phyloP scores from a whole-genome alignment of 2,113 vertebrate genomes.

The Cryptotis parvus region DNA sequence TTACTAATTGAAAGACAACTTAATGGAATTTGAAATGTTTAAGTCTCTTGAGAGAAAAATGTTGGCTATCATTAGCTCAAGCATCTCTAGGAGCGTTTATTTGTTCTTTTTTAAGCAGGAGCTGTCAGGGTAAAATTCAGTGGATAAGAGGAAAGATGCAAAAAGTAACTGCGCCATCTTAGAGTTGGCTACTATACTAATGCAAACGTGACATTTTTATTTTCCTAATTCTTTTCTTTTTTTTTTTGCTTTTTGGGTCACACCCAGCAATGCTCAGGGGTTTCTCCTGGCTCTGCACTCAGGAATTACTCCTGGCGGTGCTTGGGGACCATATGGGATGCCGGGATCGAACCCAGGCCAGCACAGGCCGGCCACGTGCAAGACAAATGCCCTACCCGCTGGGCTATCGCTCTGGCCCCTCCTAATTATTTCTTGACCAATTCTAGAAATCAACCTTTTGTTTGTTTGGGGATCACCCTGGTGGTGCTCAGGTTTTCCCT shows the following conservation, averaged over 20 bases:
- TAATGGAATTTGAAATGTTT: constrained; percentile 50
- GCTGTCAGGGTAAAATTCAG: background rate
- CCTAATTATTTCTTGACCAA: constrained; percentile 11
- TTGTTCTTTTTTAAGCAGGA: constrained; percentile 23
- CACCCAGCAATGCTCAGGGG: too few relatives aligned
- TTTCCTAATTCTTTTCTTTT: constrained; percentile 36
- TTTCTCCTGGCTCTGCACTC: too few relatives aligned
- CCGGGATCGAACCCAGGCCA: too few relatives aligned
- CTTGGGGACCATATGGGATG: too few relatives aligned
- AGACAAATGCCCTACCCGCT: too few relatives aligned
- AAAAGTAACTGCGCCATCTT: background rate
- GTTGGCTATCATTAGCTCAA: constrained; percentile 23
- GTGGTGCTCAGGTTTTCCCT: too few relatives aligned
- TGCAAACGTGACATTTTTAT: constrained; percentile 10
- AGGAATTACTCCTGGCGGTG: too few relatives aligned
- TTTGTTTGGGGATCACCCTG: too few relatives aligned
- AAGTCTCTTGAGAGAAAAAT: constrained; percentile 45
- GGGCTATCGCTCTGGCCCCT: too few relatives aligned
- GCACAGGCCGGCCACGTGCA: too few relatives aligned
- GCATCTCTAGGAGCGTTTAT: background rate
- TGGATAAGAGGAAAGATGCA: background rate
- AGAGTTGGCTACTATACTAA: constrained; percentile 7
- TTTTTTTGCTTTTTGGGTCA: too few relatives aligned
- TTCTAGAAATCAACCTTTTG: constrained; percentile 35
- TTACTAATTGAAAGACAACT: constrained; percentile 36